Evolutionary conservation across 2,113 vertebrate species (phyloP), one percentile per base, ranked within the genome.

Genomic region (Myanophis thanlyinensis): DNA sequence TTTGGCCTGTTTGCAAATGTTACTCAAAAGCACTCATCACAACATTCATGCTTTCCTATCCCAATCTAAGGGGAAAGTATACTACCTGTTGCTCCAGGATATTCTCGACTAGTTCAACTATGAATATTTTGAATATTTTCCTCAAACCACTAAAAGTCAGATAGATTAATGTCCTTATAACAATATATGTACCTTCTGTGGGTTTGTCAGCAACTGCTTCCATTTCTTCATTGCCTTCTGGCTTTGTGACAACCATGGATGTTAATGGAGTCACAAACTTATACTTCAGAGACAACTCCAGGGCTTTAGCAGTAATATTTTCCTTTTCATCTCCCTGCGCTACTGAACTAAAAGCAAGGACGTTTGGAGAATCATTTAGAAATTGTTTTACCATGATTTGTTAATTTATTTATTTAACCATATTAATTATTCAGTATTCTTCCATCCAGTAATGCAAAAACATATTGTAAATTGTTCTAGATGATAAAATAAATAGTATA

Each of bases 211-310:
- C 98, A 44, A 99, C 97, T 51, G 91, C 91, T 1, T 91, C 95
- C 87, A 96, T 93, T 96, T 98, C 89, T 51, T 91, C 92, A 3
- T 96, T 92, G 67, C 97, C 97, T 22, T 97, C 97, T 10, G 99
- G 99, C 94, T 99, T 99, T 89, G 99, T 99, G 94, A 99, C 99
- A 93, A 99, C 98, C 99, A 99, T 99, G 90, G 99, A 99, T 49
- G 99, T 99, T 93, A 98, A 97, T 0, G 99, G 98, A 0, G 99
- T 99, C 94, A 99, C 99, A 97, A 99, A 99, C 86, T 98, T 97
- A 93, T 99, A 99, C 91, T 98, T 98, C 27, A 99, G 96, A 15
- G 99, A 99, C 46, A 99, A 97, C 46, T 97, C 96, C 96, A 99
- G 95, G 47, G 97, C 97, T 94, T 98, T 90, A 0, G 98, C 97